A percentile compares a stretch with the other conserved stretches of the same genome.
Conservation (phyloP, 2,113 vertebrate genomes). For the Mellivora capensis region DNA sequence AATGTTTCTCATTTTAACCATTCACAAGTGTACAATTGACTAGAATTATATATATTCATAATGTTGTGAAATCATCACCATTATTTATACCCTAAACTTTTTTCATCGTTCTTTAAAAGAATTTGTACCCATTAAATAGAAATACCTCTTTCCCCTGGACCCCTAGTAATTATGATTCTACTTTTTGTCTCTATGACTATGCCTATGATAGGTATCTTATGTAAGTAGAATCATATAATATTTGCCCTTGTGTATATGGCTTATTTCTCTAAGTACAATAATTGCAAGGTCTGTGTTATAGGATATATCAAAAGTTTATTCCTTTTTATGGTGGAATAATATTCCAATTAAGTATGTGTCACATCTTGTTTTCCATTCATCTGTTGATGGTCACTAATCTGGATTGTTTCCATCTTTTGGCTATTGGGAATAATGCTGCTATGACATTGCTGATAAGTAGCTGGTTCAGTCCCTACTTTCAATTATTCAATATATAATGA, state of each 20-base stretch:
- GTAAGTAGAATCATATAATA: background rate
- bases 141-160: rapidly evolving
- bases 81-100: background rate
- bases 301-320: background rate
- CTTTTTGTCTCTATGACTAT: background rate
- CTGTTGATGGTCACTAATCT: background rate
- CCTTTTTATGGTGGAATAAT: background rate
- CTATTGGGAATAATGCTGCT: background rate
- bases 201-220: background rate
- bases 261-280: background rate
- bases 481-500: background rate
- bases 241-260: background rate
- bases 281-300: background rate
- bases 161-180: background rate
- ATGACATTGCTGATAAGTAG: background rate
- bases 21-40: background rate
- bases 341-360: background rate
- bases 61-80: background rate
- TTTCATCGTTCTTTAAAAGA: background rate
- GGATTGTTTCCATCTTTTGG: background rate
- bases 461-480: background rate
- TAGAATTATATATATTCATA: background rate
- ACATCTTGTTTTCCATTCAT: background rate
- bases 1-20: background rate
- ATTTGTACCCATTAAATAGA: background rate